Evolutionary conservation across 1,140 invertebrate species (phyloP), one percentile per base, ranked within the genome.

Genomic region (Trialeurodes vaporariorum): DNA sequence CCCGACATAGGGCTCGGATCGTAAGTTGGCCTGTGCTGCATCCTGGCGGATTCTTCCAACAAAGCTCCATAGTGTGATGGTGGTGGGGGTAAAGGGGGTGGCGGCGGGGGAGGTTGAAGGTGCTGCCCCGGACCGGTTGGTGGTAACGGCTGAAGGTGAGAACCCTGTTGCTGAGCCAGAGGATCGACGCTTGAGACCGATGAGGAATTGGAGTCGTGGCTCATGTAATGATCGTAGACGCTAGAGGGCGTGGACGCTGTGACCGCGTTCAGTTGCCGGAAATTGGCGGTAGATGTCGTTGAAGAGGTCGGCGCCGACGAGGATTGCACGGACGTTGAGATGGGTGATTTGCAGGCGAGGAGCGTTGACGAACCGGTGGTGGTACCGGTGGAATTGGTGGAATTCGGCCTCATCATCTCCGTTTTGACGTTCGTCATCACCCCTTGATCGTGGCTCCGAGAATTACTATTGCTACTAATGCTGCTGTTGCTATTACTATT

Each of bases 161-260:
- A n/a, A 61, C 76, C 76, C 25, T 77, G 76, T 61, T 80, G 72
- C 72, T 78, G 71, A 27, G 74, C 71, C 79, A 85, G 83, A 66
- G 86, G 82, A 73, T 89, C 88, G 84, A 89, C 87, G 72, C 83
- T 87, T 22, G 87, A 88, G 76, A 86, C 81, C 25, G 85, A 86
- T 2, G 85, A 86, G 11, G 87, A 90, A 77, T 89, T 88, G 0
- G 85, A 86, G 71, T 87, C 86, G 74, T 86, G 85, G 71, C 83
- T 85, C 64, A 85, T 74, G 70, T 87, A 87, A 0, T 83, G 80
- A 69, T 86, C 84, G 76, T 85, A 85, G 1, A 79, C 76, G 75
- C 11, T 80, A 72, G 21, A 78, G 78, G 0, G 79, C 77, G 79
- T 78, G 5, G 80, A 79, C 0, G 83, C 81, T 17, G 82, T 81